A percentile compares a stretch with the other conserved stretches of the same genome.
phyloP scores from a whole-genome alignment of 1,140 invertebrate genomes.

The Drosophila jambulina region DNA sequence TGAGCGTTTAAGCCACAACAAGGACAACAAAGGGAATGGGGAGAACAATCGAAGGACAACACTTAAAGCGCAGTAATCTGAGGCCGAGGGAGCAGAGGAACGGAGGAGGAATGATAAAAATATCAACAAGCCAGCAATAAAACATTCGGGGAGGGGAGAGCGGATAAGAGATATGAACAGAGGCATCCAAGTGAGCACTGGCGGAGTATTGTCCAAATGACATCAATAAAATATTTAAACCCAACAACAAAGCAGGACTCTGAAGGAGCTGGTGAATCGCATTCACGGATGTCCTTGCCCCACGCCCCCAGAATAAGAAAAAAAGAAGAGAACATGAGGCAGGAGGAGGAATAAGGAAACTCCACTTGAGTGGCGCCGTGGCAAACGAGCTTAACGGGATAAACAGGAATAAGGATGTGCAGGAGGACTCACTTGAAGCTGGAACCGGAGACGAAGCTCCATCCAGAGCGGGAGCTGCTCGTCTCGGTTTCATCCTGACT shows the following conservation, averaged over 20 bases:
- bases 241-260: constrained; percentile 51
- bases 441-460: constrained; percentile 27
- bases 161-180: constrained; percentile 23
- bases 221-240: constrained; percentile 80
- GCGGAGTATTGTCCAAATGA: constrained; percentile 69
- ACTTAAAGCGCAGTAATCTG: constrained; percentile 54
- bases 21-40: constrained; percentile 19
- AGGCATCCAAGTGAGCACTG: constrained; percentile 64
- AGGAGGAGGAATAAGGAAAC: neutral
- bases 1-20: constrained; percentile 43
- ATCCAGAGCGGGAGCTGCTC: constrained; percentile 30
- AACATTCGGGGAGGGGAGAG: constrained; percentile 48
- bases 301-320: constrained; percentile 8
- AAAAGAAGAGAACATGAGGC: neutral
- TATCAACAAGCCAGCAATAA: constrained; percentile 72
- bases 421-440: constrained; percentile 40
- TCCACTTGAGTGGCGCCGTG: constrained; percentile 41
- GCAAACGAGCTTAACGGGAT: constrained; percentile 58
- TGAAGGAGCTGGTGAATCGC: constrained; percentile 13
- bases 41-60: constrained; percentile 42
- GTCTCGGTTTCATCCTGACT: constrained; percentile 69
- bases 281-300: constrained; percentile 26
- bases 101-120: constrained; percentile 60
- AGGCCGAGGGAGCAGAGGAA: neutral
- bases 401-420: constrained; percentile 40